phyloP scores from a whole-genome alignment of 2,113 vertebrate species.

The Galbula dea region DNA sequence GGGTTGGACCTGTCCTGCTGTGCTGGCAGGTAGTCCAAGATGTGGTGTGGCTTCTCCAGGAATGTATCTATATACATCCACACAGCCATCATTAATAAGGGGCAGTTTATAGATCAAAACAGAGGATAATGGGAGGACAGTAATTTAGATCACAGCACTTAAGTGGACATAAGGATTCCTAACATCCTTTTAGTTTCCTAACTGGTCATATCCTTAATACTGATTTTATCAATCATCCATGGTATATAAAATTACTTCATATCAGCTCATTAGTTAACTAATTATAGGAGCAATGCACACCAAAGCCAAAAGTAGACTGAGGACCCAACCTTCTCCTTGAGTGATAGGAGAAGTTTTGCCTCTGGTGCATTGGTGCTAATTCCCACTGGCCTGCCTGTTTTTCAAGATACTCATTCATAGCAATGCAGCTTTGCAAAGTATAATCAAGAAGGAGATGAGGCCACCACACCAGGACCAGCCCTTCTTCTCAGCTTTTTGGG shows the following conservation, averaged over 20 bases:
- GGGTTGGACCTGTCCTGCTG: background rate
- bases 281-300: background rate
- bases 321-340: background rate
- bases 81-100: background rate
- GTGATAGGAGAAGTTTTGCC: background rate
- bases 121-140: background rate
- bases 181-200: constrained; percentile 17
- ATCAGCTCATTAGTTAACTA: constrained; percentile 52
- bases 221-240: constrained; percentile 46
- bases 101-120: background rate
- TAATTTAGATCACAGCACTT: constrained; percentile 32
- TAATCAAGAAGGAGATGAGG: background rate
- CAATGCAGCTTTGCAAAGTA: background rate
- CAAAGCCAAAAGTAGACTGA: background rate
- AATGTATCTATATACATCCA: background rate
- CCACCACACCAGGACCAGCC: rapidly evolving
- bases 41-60: background rate
- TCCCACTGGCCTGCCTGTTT: background rate
- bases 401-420: background rate
- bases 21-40: background rate
- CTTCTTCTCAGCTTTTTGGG: background rate
- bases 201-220: constrained; percentile 31
- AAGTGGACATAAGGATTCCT: background rate
- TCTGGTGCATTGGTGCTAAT: background rate
- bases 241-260: constrained; percentile 44